Conservation (phyloP, 2,113 vertebrate species). For the Labeo catla region DNA sequence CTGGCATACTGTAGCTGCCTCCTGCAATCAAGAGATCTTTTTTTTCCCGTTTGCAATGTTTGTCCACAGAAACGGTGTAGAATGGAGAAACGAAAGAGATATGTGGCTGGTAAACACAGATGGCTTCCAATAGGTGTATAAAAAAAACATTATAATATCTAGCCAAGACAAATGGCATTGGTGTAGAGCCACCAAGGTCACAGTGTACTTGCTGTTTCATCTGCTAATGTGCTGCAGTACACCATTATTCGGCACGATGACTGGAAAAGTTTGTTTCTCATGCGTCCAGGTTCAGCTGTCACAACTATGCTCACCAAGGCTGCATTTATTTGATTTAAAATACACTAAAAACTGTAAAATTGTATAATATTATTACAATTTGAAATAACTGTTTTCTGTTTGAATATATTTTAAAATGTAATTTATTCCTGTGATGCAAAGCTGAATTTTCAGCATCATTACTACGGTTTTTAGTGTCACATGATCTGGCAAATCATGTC, state of each 20-base stretch:
- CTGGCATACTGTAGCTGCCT: not conserved
- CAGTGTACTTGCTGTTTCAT: not conserved
- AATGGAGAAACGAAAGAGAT: not conserved
- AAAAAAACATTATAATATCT: not conserved
- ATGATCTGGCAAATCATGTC: too few relatives aligned
- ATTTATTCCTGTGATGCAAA: not conserved
- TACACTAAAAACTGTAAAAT: not conserved
- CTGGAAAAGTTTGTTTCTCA: not conserved
- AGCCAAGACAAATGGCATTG: not conserved
- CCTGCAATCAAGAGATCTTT: not conserved
- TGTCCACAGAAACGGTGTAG: not conserved
- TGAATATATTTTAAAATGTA: not conserved
- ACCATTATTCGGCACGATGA: not conserved
- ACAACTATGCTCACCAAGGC: not conserved
- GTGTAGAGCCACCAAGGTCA: not conserved
- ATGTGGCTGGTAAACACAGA: not conserved
- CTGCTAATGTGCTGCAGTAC: not conserved
- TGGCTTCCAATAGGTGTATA: not conserved
- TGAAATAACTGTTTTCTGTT: not conserved
- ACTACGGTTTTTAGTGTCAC: too few relatives aligned
- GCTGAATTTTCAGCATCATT: too few relatives aligned
- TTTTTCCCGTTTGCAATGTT: not conserved
- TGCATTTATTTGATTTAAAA: not conserved
- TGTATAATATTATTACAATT: not conserved
- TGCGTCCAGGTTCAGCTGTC: not conserved